Conservation (phyloP, 2,113 vertebrate species). For the Vimba vimba region DNA sequence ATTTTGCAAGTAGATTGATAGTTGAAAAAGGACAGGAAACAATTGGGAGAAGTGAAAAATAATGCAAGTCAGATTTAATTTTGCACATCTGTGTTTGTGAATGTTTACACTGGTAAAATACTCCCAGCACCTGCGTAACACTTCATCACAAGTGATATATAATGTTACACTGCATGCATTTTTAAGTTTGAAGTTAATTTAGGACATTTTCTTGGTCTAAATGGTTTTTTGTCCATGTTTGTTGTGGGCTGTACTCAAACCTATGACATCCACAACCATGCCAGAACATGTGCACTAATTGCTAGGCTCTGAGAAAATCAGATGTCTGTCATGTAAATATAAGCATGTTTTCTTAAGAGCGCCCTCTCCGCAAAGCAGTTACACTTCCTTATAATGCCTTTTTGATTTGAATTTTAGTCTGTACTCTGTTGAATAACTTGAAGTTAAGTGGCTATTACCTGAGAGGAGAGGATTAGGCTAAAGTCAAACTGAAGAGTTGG, state of each 20-base stretch:
- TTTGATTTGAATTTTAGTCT: conserved; percentile 6
- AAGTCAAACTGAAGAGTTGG: conserved; percentile 68
- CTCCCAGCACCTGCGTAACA: background rate
- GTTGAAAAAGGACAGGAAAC: background rate
- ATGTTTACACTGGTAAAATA: background rate
- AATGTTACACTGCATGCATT: background rate
- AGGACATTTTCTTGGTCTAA: background rate
- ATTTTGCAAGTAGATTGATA: background rate
- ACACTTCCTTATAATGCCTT: background rate
- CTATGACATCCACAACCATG: background rate
- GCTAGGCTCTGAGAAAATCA: background rate
- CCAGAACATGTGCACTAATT: background rate
- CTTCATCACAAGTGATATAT: background rate
- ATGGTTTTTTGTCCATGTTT: background rate
- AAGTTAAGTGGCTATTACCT: conserved; percentile 68
- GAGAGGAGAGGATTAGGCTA: conserved; percentile 62
- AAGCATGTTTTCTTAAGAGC: background rate
- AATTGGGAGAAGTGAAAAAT: no score
- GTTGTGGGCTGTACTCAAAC: background rate
- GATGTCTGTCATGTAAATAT: background rate
- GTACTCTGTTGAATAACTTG: conserved; percentile 60
- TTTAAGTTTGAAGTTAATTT: background rate
- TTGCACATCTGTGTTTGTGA: background rate
- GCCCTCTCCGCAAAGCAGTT: background rate
- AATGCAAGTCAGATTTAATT: background rate